Evolutionary conservation across 2,888 invertebrate species (phyloP).

Genomic region (Strigamia crassipes): DNA sequence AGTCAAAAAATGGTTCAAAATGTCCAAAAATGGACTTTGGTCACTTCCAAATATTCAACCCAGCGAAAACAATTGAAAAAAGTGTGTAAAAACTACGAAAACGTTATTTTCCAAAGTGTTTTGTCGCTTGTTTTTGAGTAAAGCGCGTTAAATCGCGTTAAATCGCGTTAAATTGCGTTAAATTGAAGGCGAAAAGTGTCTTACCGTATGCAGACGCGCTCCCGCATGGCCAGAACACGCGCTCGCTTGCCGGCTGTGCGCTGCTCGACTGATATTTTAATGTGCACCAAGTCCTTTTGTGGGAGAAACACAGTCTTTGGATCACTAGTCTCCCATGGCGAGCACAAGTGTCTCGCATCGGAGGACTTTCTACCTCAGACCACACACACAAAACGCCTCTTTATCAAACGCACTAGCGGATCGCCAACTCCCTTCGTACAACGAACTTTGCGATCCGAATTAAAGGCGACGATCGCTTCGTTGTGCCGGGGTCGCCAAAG

Average conservation of each 20-base stretch:
- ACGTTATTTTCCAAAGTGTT: too few relatives aligned
- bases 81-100: too few relatives aligned
- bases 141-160: too few relatives aligned
- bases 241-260: not conserved
- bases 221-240: too few relatives aligned
- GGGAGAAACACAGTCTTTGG: constrained; percentile 26
- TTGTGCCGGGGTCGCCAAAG: not conserved
- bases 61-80: too few relatives aligned
- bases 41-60: too few relatives aligned
- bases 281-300: not conserved
- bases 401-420: not conserved
- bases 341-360: constrained; percentile 15
- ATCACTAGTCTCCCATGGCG: constrained; percentile 15
- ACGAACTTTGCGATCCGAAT: not conserved
- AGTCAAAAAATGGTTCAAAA: too few relatives aligned
- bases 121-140: too few relatives aligned
- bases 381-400: constrained; percentile 8
- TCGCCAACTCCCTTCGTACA: not conserved
- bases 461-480: not conserved
- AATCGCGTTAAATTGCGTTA: too few relatives aligned
- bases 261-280: constrained; percentile 8
- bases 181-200: not conserved
- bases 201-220: not conserved
- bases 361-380: not conserved
- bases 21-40: too few relatives aligned